phyloP scores from a whole-genome alignment of 2,113 vertebrate species.

The Sus scrofa region DNA sequence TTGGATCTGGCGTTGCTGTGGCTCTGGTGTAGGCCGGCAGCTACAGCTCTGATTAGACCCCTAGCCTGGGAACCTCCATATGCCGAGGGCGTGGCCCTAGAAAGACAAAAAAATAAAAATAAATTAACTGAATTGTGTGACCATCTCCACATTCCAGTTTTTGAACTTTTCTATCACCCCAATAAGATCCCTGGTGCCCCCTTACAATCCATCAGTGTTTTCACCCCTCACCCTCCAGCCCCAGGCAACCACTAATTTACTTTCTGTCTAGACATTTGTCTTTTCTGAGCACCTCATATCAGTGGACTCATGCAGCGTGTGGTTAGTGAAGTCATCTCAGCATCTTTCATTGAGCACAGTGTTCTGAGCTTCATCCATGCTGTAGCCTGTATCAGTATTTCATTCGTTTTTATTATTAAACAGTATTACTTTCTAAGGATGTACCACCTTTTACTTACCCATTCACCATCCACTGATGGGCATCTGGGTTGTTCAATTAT shows the following conservation, averaged over 20 bases:
- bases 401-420: constrained; percentile 8
- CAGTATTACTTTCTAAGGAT: not conserved
- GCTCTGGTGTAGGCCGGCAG: no score
- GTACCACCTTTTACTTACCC: not conserved
- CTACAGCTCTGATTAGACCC: no score
- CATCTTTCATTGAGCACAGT: not conserved
- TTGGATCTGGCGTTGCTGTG: no score
- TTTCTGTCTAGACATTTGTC: constrained; percentile 30
- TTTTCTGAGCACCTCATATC: constrained; percentile 22
- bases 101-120: no score
- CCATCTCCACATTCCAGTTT: not conserved
- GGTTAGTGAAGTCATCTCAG: not conserved
- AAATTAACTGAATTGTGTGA: not conserved
- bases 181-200: not conserved
- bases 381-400: not conserved
- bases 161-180: not conserved
- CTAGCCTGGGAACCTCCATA: no score
- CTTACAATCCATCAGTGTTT: not conserved
- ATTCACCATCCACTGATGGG: not conserved
- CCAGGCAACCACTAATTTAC: constrained; percentile 7
- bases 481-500: not conserved
- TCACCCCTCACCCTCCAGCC: not conserved
- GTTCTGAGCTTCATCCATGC: not conserved
- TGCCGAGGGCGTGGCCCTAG: no score
- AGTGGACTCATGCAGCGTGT: not conserved